Base-by-base conservation (phyloP, 64 coral and sea anemone genomes). In the Porites lutea region DNA sequence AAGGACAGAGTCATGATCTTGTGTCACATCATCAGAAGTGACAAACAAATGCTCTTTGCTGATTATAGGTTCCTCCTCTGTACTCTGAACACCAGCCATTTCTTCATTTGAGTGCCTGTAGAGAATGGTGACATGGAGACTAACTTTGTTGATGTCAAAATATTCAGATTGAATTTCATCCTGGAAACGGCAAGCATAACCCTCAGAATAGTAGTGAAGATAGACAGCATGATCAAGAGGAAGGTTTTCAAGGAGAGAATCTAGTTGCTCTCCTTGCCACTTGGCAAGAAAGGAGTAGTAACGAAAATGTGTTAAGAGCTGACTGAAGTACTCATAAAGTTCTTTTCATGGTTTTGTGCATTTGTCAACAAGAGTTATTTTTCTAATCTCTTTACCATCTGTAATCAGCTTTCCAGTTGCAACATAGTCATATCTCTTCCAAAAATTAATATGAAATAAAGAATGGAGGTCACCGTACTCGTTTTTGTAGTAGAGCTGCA, bases 181-280 rank as follows among this genome's bases (percentile, higher is more conserved):
- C 37, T 89, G 87, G 0, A 37, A 74, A 49, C 57, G 20, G 19
- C 73, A 89, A 2, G 65, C 44, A 20, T 87, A 87, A 14, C 83
- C 50, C 23, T 88, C 84, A 19, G 83, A 93, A 16, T 93, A 93
- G 49, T 93, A 74, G 78, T 88, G 84, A 2, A 93, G 21, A 64
- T 83, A 88, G 0, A 82, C 1, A 0, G 68, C 85, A 7, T 93
- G 21, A 59, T 45, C 52, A 19, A 53, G 83, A 13, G 91, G 91
- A 10, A 93, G 64, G 11, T 93, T 53, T 14, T 79, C 74, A 6
- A 79, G 13, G 10, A 93, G 61, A 12, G 14, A 71, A 7, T 93
- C 74, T 1, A 88, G 50, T 45, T 93, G 91, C 1, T 93, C 85
- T 2, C 92, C 4, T 53, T 93, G 64, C 92, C 84, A 93, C 52